A percentile compares a stretch with the other conserved stretches of the same genome.
phyloP scores from a whole-genome alignment of 2,113 vertebrate species.

The Perca schrenkii region DNA sequence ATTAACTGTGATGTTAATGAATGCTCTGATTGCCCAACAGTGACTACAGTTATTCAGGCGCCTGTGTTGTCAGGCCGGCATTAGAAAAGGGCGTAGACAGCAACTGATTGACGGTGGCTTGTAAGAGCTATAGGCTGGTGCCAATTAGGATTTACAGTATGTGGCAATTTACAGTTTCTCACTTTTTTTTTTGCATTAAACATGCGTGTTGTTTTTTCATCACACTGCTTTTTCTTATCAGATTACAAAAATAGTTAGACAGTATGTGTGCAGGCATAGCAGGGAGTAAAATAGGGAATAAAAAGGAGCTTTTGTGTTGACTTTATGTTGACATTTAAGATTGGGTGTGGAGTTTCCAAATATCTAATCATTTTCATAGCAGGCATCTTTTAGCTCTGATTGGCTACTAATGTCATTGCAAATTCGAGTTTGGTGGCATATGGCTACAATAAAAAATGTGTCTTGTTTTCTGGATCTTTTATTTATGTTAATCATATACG shows the following conservation, averaged over 20 bases:
- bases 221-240: neutral
- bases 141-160: neutral
- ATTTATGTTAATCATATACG: too few relatives aligned
- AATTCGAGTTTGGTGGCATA: neutral
- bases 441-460: neutral
- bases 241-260: neutral
- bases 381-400: neutral
- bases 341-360: neutral
- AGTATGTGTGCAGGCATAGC: neutral
- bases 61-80: neutral
- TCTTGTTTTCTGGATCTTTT: neutral
- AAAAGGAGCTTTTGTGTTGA: neutral
- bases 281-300: neutral
- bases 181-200: neutral
- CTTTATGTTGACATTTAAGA: neutral
- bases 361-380: neutral
- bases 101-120: neutral
- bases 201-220: neutral
- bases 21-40: conserved; percentile 36
- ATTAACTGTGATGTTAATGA: conserved; percentile 49
- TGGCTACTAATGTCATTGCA: neutral
- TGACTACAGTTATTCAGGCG: conserved; percentile 25
- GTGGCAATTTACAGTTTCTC: neutral
- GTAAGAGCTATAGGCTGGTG: neutral
- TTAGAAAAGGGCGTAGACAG: neutral